phyloP scores from a whole-genome alignment of 2,888 invertebrate genomes.

The Athripsodes cinereus region DNA sequence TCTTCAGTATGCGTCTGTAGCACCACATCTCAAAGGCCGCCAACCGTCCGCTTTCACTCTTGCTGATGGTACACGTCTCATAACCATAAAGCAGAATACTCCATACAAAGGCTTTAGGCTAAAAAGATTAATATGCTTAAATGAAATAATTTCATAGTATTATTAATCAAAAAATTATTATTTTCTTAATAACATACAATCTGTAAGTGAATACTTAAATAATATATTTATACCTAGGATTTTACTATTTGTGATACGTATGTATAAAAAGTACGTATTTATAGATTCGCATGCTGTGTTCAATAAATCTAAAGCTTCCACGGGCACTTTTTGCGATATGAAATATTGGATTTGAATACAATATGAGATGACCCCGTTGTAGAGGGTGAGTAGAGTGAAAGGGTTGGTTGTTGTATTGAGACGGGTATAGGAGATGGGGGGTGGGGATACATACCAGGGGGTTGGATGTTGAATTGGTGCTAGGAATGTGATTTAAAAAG shows the following conservation, averaged over 20 bases:
- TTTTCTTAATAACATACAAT: no score
- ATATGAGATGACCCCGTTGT: constrained; percentile 26
- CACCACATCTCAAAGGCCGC: no score
- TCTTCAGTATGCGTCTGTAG: no score
- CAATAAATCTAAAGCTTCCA: constrained; percentile 27
- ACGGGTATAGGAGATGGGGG: not conserved
- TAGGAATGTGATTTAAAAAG: constrained; percentile 16
- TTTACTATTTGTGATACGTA: not conserved
- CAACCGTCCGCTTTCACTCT: no score
- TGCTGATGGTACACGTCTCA: no score
- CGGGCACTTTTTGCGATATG: constrained; percentile 26
- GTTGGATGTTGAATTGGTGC: constrained; percentile 9
- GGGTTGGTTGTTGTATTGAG: constrained; percentile 8
- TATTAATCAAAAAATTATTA: no score
- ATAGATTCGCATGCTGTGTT: constrained; percentile 7
- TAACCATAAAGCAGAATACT: no score
- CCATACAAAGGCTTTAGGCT: no score
- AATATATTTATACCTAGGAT: no score
- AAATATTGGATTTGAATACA: constrained; percentile 28
- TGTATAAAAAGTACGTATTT: not conserved
- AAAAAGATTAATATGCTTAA: no score
- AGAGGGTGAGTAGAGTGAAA: constrained; percentile 5
- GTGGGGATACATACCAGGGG: not conserved
- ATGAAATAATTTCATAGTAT: no score
- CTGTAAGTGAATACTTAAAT: no score